Evolutionary conservation across 2,797 vertebrate genomes (phyloP), one percentile per base, ranked within the genome.

Genomic region (Chelon auratus): DNA sequence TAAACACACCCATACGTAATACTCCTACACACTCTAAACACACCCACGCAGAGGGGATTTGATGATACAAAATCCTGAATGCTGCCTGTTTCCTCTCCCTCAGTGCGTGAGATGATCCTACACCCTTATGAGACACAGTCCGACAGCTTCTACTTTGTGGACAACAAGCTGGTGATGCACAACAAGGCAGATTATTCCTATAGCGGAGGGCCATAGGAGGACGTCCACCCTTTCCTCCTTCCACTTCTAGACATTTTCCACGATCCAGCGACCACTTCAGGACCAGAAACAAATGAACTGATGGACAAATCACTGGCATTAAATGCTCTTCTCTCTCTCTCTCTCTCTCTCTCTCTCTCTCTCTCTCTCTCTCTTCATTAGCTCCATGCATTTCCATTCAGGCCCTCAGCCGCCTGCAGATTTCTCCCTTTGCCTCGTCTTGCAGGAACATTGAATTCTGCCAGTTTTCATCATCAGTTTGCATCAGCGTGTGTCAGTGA

Each of bases 161-260:
- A 99, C 92, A 98, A 98, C 95, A 97, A 96, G 94, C 94, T 99
- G 82, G 97, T 99, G 94, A 99, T 99, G 98, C 98, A 99, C 94
- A 99, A 99, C 93, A 99, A 99, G 93, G 98, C 98, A 80, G 98
- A 99, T 92, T 99, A 99, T 93, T 98, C 98, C 10, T 99, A 99
- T 95, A 97, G 96, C 0, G 97, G 97, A 40, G 95, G 95, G 5
- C 95, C 96, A 9, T 99, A 94, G 81, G 72, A 74, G 43, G 39
- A 71, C 36, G 12, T 22, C n/a, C 30, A 13, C 4, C 67, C n/a
- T 30, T 36, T 52, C 26, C 55, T 48, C 70, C 40, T 52, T 54
- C 71, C 64, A 54, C 39, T 64, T 81, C 40, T 60, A 89, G 80
- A 88, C 79, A 80, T 87, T 85, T 77, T 64, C 69, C 60, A 79